Base-by-base conservation (phyloP, 2,797 vertebrate species). In the Pteropus rufus region DNA sequence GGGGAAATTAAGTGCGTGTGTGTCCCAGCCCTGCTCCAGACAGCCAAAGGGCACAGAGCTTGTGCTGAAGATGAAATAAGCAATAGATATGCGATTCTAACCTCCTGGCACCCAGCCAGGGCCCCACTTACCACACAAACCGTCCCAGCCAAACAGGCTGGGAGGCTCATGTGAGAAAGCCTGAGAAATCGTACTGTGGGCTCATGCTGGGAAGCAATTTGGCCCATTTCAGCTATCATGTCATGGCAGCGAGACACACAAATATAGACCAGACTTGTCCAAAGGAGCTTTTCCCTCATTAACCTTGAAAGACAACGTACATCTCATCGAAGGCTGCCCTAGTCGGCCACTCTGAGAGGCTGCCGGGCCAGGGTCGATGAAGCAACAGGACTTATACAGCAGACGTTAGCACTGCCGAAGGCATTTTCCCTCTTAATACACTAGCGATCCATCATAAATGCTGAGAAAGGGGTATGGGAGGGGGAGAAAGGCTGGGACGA, bases 151-250 rank as follows among this genome's bases (percentile, higher is more conserved):
- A 90, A 89, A 83, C 26, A 34, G 56, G 82, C 62, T 49, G n/a
- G 49, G 54, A 89, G 76, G 23, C 67, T 88, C 87, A 19, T 2
- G 29, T 26, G 62, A 0, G 0, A 52, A 49, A 64, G 82, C 60
- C 18, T 1, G 36, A 93, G 92, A 92, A 92, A 89, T 82, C 46
- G 5, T 36, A 64, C 84, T 41, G 31, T 54, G 90, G 44, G 64
- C 26, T 44, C 60, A 10, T 10, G 65, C 75, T 84, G 95, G 76
- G 93, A 97, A 91, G 92, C 69, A 80, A 31, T n/a, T 52, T 49
- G 84, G 72, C 91, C 81, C 94, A 79, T 94, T 89, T 94, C 77
- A 76, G 85, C 87, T 87, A 36, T 58, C 73, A n/a, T 44, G 73
- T 86, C 70, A 64, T n/a, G 65, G 94, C 65, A 93, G 60, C 0